Base-by-base conservation (phyloP, 2,888 invertebrate species). In the Phytoseiulus persimilis region DNA sequence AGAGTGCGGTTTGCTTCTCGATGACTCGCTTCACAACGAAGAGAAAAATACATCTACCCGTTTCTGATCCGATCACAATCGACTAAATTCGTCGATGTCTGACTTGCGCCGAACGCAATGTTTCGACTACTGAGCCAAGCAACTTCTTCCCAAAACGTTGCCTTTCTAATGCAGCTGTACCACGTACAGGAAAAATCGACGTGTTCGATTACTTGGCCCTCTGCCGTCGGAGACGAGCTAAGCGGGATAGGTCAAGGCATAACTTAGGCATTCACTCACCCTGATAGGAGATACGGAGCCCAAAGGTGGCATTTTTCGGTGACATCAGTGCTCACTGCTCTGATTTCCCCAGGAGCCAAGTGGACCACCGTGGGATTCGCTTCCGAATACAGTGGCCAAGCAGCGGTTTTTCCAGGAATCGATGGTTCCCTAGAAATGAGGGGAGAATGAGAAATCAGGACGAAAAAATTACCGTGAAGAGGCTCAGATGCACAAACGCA, bases 321-420 rank as follows among this genome's bases (percentile, higher is more conserved):
- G 45, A 87, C 87, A 87, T 33, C 39, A 6, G 39, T 45, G 23
- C 33, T 45, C 32, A n/a, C 45, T 28, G 45, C 87, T 33, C 28
- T 39, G 87, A 87, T 23, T 28, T 5, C 33, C 5, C n/a, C n/a
- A 3, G 87, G 87, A 87, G 87, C 33, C 39, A 87, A 31, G 23
- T 87, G 32, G 31, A 87, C 87, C 28, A 87, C 87, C 5, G 87
- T 28, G 6, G 87, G 87, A n/a, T 45, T 87, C 33, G 87, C n/a
- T 23, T 87, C 87, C 28, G 87, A 87, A 23, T 87, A 87, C 87
- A 32, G 5, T 9, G 87, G 87, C 87, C 87, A 87, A 5, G 33
- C 32, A 0, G 32, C 33, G 1, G 33, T 6, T 87, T 87, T 32
- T 87, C 87, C 87, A 33, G 87, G 87, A 23, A 87, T 11, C 9